Conservation (phyloP, 2,797 vertebrate species). For the Neoniphon sammara region DNA sequence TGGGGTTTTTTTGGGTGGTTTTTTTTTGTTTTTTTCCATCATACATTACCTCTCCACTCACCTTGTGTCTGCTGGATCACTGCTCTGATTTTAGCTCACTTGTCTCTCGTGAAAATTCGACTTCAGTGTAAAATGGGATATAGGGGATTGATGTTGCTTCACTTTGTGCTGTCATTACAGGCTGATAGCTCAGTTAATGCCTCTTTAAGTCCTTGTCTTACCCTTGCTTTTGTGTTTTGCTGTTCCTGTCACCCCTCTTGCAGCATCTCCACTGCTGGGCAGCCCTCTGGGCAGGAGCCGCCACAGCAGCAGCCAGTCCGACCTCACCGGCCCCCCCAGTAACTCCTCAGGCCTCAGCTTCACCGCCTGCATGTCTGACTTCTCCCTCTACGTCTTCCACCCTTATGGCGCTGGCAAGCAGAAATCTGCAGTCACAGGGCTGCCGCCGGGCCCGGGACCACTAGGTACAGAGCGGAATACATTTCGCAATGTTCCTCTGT, state of each 20-base stretch:
- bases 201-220: background rate
- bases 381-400: slow-evolving; percentile 97
- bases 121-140: no score
- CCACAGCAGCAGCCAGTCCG: slow-evolving; percentile 98
- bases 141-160: no score
- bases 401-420: slow-evolving; percentile 98
- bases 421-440: slow-evolving; percentile 91
- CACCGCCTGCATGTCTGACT: slow-evolving; percentile 99
- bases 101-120: no score
- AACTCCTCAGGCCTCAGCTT: slow-evolving; percentile 98
- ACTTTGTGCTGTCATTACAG: background rate
- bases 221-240: background rate
- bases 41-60: no score
- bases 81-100: no score
- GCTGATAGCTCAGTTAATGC: background rate
- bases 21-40: no score
- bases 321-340: slow-evolving; percentile 88
- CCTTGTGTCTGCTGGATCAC: no score
- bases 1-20: background rate
- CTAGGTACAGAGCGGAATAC: slow-evolving; percentile 59
- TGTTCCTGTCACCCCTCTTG: slow-evolving; percentile 3
- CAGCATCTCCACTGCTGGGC: slow-evolving; percentile 86
- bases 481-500: background rate
- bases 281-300: slow-evolving; percentile 93
- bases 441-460: slow-evolving; percentile 85